Base-by-base conservation (phyloP, 2,797 vertebrate species). In the Microctenopoma steveboyesi region DNA sequence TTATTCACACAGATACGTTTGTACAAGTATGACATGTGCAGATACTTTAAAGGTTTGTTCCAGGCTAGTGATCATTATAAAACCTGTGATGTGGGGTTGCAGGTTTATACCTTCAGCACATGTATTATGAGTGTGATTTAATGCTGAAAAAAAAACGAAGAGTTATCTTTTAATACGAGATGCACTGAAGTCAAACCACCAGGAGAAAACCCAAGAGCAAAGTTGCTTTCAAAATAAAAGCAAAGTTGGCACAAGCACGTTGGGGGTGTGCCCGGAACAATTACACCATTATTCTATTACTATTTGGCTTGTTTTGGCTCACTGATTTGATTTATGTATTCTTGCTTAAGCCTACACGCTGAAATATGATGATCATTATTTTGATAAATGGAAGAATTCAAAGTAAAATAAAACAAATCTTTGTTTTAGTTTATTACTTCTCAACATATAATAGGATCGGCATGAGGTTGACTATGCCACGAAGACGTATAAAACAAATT, bases 251-350 rank as follows among this genome's bases (percentile, higher is more conserved):
- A n/a, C 3, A 28, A 30, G 11, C 7, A 47, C 3, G 18, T 6
- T 16, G 2, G 15, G 37, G 5, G 2, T 3, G 4, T 12, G 2
- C 4, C 13, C 33, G 25, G 56, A 70, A 64, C 61, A 77, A 61
- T 16, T 14, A 16, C n/a, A 33, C 15, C 54, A 58, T 64, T 71
- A 68, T 51, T 62, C 18, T n/a, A 11, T 55, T 46, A 46, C 22
- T 46, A n/a, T 48, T 67, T 16, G 53, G 62, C 22, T 73, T 57
- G 67, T 45, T 66, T 57, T 56, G 69, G 5, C 13, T 64, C 22
- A 56, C 28, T 74, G 11, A 3, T 65, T 59, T 59, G 48, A 79
- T 59, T 35, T 13, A 50, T 22, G 3, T 7, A 59, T 59, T 55
- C 42, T 39, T 25, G 25, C 27, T 28, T 48, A 48, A 74, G 22